Evolutionary conservation across 2,113 vertebrate genomes (phyloP), one percentile per base, ranked within the genome.

Genomic region (Sceloporus undulatus): DNA sequence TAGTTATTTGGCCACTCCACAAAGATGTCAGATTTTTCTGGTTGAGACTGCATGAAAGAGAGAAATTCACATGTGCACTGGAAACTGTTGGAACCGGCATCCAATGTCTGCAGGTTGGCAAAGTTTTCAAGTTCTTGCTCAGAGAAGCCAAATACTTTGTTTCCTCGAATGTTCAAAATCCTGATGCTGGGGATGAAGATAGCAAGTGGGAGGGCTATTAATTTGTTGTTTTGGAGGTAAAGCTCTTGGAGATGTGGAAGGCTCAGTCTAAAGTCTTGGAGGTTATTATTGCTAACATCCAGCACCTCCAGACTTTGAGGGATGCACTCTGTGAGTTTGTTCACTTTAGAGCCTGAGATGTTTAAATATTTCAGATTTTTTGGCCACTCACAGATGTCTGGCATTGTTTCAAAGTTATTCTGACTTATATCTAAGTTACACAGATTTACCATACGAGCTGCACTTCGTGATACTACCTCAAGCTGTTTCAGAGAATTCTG

Each of bases 1-100:
- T 99, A 99, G 73, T 42, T 68, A 0, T 95, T 93, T 0, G 94
- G 96, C 92, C 96, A 95, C 16, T 97, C 97, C 0, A 79, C 85
- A 52, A 98, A 91, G 34, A 92, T 76, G 14, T 89, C 29, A 3
- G 34, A 59, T 13, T 94, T 59, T 0, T 80, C 6, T 0, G 86
- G 56, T 21, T 94, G 77, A 0, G 90, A 86, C 0, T 96, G 95
- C 18, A 96, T 70, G 90, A 98, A 98, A 2, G 89, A 29, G 1
- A 98, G 93, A 88, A 99, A 98, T 3, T 97, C 96, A 56, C 98
- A 99, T 79, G 98, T 97, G 91, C 98, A 99, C 52, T 98, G 91
- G 29, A 98, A 99, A 86, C 95, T 97, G 95, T 98, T 98, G 66
- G 93, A 75, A 0, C 98, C 94, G 0, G 96, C 98, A 85, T 98